Conservation (phyloP, 2,797 vertebrate species). For the Mycteria americana region DNA sequence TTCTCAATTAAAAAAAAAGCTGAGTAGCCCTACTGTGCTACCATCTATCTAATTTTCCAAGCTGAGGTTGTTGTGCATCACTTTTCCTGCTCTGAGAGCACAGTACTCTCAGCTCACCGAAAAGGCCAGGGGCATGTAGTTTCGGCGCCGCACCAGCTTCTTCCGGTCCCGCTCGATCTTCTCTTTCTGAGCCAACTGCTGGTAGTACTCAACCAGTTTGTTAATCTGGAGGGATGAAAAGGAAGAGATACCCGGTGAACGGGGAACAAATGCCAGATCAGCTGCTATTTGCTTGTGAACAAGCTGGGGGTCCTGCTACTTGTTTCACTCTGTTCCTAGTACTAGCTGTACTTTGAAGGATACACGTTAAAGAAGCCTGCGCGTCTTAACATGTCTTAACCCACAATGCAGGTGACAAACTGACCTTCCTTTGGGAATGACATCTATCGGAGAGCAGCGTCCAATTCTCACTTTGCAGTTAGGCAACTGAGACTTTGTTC, state of each 20-base stretch:
- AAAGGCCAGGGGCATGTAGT: constrained; percentile 94
- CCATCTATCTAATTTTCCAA: neutral
- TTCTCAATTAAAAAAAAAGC: neutral
- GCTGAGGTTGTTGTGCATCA: neutral
- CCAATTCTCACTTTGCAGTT: neutral
- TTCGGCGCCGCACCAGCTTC: constrained; percentile 93
- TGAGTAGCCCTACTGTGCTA: neutral
- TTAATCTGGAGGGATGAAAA: constrained; percentile 83
- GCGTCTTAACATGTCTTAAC: neutral
- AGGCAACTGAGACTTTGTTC: neutral
- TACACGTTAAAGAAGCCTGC: neutral
- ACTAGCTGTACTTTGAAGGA: neutral
- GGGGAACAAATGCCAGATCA: neutral
- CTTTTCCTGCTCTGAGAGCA: neutral
- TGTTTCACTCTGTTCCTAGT: neutral
- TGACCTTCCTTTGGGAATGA: neutral
- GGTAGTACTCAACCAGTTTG: constrained; percentile 97
- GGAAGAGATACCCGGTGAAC: neutral
- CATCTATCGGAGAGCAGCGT: accelerated
- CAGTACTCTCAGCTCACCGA: constrained; percentile 81
- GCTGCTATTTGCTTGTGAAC: neutral
- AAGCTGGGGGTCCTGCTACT: neutral
- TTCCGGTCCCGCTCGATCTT: constrained; percentile 95
- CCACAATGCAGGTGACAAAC: neutral
- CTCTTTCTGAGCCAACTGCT: constrained; percentile 96